Conservation (phyloP, 2,797 vertebrate species). For the Poeciliopsis infans region DNA sequence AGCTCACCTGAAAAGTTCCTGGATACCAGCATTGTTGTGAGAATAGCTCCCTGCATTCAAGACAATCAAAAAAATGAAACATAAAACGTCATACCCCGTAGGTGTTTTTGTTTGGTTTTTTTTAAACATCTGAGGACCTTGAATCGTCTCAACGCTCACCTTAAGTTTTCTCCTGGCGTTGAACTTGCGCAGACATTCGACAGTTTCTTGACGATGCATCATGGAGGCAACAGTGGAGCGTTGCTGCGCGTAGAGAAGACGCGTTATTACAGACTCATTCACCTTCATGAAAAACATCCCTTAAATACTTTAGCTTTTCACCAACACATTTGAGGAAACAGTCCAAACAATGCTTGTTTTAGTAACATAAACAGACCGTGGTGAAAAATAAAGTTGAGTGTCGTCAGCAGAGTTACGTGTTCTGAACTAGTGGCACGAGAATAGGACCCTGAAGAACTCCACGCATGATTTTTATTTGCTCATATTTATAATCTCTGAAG, state of each 20-base stretch:
- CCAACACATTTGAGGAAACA: background rate
- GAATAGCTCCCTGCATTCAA: slow-evolving; percentile 90
- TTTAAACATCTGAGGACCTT: background rate
- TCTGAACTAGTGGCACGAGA: background rate
- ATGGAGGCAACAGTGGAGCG: slow-evolving; percentile 98
- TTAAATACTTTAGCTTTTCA: background rate
- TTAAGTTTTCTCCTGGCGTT: slow-evolving; percentile 98
- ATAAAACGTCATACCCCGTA: background rate
- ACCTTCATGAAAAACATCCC: background rate
- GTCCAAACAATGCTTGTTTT: background rate
- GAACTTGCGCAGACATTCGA: slow-evolving; percentile 98
- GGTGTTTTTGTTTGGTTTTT: background rate
- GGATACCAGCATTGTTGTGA: slow-evolving; percentile 98
- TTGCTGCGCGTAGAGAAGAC: slow-evolving; percentile 84
- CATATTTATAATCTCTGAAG: background rate
- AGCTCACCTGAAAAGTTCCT: slow-evolving; percentile 97
- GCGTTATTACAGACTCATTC: background rate
- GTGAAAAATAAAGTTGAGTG: background rate
- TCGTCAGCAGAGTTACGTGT: background rate
- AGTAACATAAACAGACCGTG: background rate
- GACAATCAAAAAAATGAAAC: slow-evolving; percentile 23
- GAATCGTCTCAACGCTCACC: slow-evolving; percentile 69
- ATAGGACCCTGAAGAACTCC: background rate
- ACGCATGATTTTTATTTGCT: background rate
- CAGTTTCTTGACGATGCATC: slow-evolving; percentile 99